These are phyloP conservation scores for Yasuhikotakia modesta DNA, from an alignment of 2,797 vertebrate genomes.

Conservation along the genomic window DNA sequence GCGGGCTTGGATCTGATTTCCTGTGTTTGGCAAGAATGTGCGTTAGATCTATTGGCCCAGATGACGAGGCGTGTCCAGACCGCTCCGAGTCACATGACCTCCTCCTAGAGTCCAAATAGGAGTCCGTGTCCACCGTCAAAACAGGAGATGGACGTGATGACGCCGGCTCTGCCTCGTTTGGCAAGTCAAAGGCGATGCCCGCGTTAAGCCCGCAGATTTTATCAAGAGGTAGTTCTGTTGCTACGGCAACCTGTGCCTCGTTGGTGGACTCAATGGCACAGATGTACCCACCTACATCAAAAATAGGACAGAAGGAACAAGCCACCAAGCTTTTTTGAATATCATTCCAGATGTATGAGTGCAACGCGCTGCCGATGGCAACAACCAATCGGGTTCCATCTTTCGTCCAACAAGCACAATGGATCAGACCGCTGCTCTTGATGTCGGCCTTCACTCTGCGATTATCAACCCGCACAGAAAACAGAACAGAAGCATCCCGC, in stretches of 20 bases:
- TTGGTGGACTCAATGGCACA: constrained; percentile 82
- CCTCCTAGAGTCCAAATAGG: constrained; percentile 71
- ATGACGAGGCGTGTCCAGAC: constrained; percentile 71
- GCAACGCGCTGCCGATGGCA: constrained; percentile 85
- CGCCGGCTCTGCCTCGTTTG: constrained; percentile 63
- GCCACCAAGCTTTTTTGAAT: constrained; percentile 82
- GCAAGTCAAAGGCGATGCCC: constrained; percentile 77
- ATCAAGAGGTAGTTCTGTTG: constrained; percentile 90
- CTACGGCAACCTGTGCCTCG: constrained; percentile 82
- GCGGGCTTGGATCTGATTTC: constrained; percentile 80
- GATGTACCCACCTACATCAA: constrained; percentile 85
- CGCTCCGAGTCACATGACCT: constrained; percentile 75
- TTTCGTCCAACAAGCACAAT: constrained; percentile 93
- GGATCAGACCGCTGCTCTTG: constrained; percentile 79
- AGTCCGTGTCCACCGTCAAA: constrained; percentile 68
- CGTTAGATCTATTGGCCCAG: constrained; percentile 85
- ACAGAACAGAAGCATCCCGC: constrained; percentile 83
- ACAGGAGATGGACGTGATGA: constrained; percentile 63
- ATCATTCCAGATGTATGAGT: constrained; percentile 90
- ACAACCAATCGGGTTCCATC: constrained; percentile 90
- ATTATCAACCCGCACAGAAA: constrained; percentile 81
- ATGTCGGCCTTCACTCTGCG: constrained; percentile 83
- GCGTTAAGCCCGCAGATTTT: constrained; percentile 87
- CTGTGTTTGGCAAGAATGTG: constrained; percentile 81
- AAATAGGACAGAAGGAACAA: constrained; percentile 86